Evolutionary conservation across 2,888 invertebrate genomes (phyloP).

Genomic region (Chrysolina oricalcia): DNA sequence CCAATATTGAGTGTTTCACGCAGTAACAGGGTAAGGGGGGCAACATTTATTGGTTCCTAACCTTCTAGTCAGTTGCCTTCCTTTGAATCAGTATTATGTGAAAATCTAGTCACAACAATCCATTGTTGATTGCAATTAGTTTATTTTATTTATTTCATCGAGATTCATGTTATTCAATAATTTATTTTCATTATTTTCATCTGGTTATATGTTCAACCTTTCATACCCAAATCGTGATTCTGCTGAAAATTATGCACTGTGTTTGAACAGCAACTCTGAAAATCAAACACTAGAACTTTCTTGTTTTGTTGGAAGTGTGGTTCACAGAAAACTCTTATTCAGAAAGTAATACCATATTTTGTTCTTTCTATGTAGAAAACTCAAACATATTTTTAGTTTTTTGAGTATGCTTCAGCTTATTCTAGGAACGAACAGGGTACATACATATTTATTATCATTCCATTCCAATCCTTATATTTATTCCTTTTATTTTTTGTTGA

Average conservation of each 20-base stretch:
- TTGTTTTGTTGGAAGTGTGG: too few relatives aligned
- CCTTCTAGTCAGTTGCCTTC: slow-evolving; percentile 6
- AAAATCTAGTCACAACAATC: not conserved
- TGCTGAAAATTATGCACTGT: too few relatives aligned
- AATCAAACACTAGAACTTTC: too few relatives aligned
- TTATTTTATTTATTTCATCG: not conserved
- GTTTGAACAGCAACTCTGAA: too few relatives aligned
- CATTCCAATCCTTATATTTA: not conserved
- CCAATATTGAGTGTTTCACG: slow-evolving; percentile 1
- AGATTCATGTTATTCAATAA: not conserved
- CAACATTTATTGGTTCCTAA: not conserved
- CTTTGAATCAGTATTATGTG: slow-evolving; percentile 13
- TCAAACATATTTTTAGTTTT: not conserved
- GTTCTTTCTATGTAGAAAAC: not conserved
- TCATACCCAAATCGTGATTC: too few relatives aligned
- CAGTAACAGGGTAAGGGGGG: not conserved
- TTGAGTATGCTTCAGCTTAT: not conserved
- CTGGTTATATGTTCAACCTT: not conserved
- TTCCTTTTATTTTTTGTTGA: not conserved
- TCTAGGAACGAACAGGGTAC: not conserved
- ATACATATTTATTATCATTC: not conserved
- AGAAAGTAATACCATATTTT: too few relatives aligned
- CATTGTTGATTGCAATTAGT: not conserved
- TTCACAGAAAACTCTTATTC: too few relatives aligned
- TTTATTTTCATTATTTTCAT: not conserved